phyloP scores from a whole-genome alignment of 2,113 vertebrate species.

The Progne subis region DNA sequence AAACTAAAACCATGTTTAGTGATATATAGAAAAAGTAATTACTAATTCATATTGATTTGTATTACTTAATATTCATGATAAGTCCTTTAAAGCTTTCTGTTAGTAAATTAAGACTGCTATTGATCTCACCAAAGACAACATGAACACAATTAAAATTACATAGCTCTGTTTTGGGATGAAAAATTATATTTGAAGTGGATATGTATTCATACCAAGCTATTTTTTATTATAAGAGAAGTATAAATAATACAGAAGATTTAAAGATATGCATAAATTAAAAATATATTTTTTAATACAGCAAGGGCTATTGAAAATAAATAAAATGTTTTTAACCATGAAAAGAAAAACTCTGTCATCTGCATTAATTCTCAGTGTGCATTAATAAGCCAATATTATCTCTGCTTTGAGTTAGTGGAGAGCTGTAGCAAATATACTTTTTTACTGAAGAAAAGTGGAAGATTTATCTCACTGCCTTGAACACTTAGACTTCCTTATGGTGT shows the following conservation, averaged over 20 bases:
- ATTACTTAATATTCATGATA: conserved; percentile 52
- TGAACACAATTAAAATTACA: conserved; percentile 44
- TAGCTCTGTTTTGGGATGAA: neutral
- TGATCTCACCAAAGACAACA: conserved; percentile 56
- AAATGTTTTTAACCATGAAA: neutral
- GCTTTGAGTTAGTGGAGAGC: neutral
- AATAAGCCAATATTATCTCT: neutral
- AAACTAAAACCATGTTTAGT: neutral
- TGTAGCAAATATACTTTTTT: conserved; percentile 16
- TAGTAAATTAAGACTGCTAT: conserved; percentile 69
- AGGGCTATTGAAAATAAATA: neutral
- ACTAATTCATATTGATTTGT: conserved; percentile 59
- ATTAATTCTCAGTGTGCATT: neutral
- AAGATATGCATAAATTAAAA: neutral
- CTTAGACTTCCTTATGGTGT: neutral
- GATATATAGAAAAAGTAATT: conserved; percentile 26
- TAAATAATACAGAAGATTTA: neutral
- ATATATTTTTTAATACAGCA: neutral
- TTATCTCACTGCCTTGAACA: conserved; percentile 19
- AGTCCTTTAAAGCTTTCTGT: conserved; percentile 47
- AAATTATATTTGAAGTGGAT: conserved; percentile 38
- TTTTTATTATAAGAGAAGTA: neutral
- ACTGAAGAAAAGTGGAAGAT: neutral
- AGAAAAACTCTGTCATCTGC: neutral
- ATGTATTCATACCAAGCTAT: neutral